Base-by-base conservation (phyloP, 2,888 invertebrate genomes). In the Xanthorhoe spadicearia region DNA sequence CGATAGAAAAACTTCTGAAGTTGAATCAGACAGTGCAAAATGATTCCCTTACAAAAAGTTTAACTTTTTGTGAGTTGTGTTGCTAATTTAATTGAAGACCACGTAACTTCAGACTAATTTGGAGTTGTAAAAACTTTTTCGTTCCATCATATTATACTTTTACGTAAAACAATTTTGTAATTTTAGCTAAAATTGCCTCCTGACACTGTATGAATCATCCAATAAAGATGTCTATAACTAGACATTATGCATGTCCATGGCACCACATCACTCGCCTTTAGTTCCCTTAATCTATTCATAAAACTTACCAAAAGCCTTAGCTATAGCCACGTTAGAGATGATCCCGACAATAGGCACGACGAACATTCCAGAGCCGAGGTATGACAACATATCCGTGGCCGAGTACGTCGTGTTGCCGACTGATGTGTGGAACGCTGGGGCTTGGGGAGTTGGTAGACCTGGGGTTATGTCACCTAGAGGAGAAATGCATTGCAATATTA, bases 301-400 rank as follows among this genome's bases (percentile, higher is more conserved):
- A 13, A 60, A 46, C 95, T 94, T 90, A 97, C 97, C 95, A 85
- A 97, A 97, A 62, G 96, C 95, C 87, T 97, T 97, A n/a, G 96
- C 97, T 70, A 97, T 97, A 2, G 97, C 97, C 49, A 97, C 95
- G 74, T 96, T 96, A 58, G 96, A 96, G 54, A 97, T 94, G 63
- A 97, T 94, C 0, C 96, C 96, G 23, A 97, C 94, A 23, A 97
- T 84, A 0, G 97, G 97, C 1, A 97, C 95, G 3, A 97, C 94
- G 19, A 95, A 76, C 43, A 97, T 88, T 0, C 97, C 96, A 43
- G 94, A 90, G 0, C 96, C 96, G 57, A 97, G 89, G 77, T 95
- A 94, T 63, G 94, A 84, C 0, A 94, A 77, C 94, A 96, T 95
- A 1, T 94, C 94, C 0, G 83, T 77, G 18, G 95, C 93, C 0